A percentile compares a stretch with the other conserved stretches of the same genome.
Conservation (phyloP, 2,113 vertebrate genomes). For the Kryptolebias marmoratus region DNA sequence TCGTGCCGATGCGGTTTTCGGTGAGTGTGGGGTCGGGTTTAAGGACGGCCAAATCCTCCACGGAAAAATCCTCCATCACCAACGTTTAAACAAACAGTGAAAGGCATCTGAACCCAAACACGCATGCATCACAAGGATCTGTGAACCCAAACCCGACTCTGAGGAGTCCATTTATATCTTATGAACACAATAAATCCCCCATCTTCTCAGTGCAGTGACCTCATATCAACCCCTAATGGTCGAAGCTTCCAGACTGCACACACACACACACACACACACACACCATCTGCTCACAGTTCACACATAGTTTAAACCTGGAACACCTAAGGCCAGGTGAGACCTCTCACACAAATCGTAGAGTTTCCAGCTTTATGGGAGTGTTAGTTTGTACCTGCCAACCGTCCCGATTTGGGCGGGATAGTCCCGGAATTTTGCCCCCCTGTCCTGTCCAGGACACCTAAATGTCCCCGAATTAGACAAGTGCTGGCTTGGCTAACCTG, state of each 20-base stretch:
- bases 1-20: no score
- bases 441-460: no score
- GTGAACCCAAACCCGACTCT: conserved; percentile 7
- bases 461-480: no score
- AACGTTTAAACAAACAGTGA: conserved; percentile 12
- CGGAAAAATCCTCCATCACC: background rate
- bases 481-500: no score
- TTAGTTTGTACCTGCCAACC: no score
- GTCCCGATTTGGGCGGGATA: no score
- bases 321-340: background rate
- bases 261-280: conserved; percentile 28
- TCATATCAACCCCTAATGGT: conserved; percentile 32
- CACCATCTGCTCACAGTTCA: conserved; percentile 49
- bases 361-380: background rate
- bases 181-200: conserved; percentile 14
- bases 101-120: conserved; percentile 1
- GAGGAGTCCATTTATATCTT: conserved; percentile 8
- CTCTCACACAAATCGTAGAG: background rate
- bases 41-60: no score
- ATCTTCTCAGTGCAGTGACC: conserved; percentile 45
- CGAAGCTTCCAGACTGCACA: conserved; percentile 49
- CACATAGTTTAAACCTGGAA: background rate
- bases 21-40: no score
- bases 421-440: no score
- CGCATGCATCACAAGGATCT: conserved; percentile 21